Percentiles rank a stretch among this genome's conserved stretches.
Conservation (phyloP, 2,797 vertebrate genomes). For the Manis crassicaudata region DNA sequence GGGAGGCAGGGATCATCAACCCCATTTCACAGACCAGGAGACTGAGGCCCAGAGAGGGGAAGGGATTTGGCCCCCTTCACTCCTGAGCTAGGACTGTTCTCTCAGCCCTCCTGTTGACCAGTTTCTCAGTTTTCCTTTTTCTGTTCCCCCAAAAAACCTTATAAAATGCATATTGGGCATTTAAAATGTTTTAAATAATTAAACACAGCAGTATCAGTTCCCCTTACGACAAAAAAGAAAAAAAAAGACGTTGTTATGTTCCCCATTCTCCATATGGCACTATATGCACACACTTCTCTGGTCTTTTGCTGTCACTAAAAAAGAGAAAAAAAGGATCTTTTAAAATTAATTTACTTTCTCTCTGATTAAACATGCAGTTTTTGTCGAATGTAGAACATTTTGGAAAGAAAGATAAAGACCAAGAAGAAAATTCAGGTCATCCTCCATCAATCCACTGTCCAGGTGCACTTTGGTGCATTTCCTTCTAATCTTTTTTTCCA, state of each 20-base stretch:
- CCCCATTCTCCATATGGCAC: background rate
- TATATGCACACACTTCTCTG: background rate
- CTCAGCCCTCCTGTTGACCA: background rate
- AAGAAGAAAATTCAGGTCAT: background rate
- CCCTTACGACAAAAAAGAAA: background rate
- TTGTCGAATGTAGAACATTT: background rate
- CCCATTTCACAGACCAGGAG: background rate
- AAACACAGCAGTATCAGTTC: background rate
- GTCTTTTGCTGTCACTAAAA: background rate
- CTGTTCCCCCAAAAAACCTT: background rate
- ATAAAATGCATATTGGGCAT: background rate
- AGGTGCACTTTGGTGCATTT: background rate
- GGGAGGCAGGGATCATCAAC: background rate
- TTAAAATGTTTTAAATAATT: slow-evolving; percentile 34
- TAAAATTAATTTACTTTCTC: background rate
- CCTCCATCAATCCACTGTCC: background rate
- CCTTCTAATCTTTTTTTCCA: background rate
- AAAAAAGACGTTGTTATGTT: background rate
- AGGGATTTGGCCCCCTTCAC: background rate
- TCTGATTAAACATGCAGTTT: background rate
- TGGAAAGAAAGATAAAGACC: background rate
- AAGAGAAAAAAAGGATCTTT: background rate
- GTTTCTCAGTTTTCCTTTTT: background rate
- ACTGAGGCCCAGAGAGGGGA: background rate
- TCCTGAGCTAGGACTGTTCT: background rate